These are phyloP conservation scores for Pollachius pollachius DNA, from an alignment of 2,113 vertebrate genomes.

Conservation along the genomic window DNA sequence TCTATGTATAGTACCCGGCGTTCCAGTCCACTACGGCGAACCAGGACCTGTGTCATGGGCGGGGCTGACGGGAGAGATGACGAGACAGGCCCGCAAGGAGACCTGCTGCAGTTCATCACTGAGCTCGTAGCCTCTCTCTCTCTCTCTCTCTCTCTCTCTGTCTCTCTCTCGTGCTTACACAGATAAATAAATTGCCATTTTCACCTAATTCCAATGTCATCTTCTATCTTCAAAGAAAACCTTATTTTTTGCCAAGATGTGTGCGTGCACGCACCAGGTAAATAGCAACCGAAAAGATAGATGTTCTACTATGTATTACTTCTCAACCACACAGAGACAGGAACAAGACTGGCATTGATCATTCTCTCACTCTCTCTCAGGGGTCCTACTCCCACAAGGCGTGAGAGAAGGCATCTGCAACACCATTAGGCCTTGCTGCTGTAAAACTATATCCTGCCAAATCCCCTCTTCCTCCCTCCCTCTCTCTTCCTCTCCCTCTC, in stretches of 20 bases:
- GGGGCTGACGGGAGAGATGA: too few species aligned
- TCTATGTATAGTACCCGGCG: background rate
- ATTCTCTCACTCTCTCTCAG: constrained; percentile 2
- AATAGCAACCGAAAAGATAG: background rate
- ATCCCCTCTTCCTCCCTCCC: constrained; percentile 2
- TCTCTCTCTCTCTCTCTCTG: background rate
- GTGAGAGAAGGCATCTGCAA: constrained; percentile 36
- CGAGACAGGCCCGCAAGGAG: too few species aligned
- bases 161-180: background rate
- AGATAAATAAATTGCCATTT: background rate
- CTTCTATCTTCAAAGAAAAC: too few species aligned
- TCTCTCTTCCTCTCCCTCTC: background rate
- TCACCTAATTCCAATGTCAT: too few species aligned
- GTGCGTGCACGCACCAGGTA: background rate
- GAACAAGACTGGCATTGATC: constrained; percentile 28
- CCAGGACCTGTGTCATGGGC: too few species aligned
- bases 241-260: background rate
- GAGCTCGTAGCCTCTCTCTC: background rate
- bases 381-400: constrained; percentile 9
- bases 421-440: background rate
- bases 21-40: too few species aligned
- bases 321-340: background rate
- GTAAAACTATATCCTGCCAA: constrained; percentile 5
- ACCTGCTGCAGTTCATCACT: too few species aligned
- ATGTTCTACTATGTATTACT: background rate